Base-by-base conservation (phyloP, 2,797 vertebrate species). In the Rhadinocentrus ornatus region DNA sequence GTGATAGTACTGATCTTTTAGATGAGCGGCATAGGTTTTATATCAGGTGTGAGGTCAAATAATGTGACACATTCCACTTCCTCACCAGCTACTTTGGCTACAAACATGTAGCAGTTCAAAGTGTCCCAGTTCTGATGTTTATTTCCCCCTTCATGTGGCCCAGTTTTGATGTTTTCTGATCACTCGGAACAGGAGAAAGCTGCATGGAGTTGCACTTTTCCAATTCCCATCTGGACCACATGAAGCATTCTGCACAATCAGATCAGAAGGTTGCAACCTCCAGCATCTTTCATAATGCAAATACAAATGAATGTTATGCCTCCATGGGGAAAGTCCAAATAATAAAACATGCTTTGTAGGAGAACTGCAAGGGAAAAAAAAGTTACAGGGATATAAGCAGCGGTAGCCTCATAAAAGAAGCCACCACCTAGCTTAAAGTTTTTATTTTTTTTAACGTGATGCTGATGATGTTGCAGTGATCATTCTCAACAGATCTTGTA, bases 161-260 rank as follows among this genome's bases (percentile, higher is more conserved):
- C 78, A 76, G 73, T 81, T 86, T 78, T 62, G 26, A 81, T 78
- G 62, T 80, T 75, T 73, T 78, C 68, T 69, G 79, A 81, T 86
- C 69, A 58, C 71, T 59, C 56, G 41, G 62, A 75, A 79, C 54
- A 53, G 65, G 37, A 77, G 44, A 72, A 77, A 82, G 55, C 66
- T 73, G 73, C 75, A 48, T 48, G 46, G 46, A 48, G 46, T 48
- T 3, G 8, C 62, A 69, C 46, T 78, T 76, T 77, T 73, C 44
- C 59, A 29, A 39, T 62, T 66, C 52, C 61, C 62, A 50, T 41
- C 20, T 55, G 71, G 61, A 72, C 57, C 60, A 31, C 55, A 62
- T 53, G 22, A 44, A 56, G 20, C 15, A 20, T 50, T 48, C 27
- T 37, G 22, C n/a, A 48, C n/a, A 61, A 22, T 59, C n/a, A 4